phyloP scores from a whole-genome alignment of 2,113 vertebrate genomes.

The Prunella fulvescens region DNA sequence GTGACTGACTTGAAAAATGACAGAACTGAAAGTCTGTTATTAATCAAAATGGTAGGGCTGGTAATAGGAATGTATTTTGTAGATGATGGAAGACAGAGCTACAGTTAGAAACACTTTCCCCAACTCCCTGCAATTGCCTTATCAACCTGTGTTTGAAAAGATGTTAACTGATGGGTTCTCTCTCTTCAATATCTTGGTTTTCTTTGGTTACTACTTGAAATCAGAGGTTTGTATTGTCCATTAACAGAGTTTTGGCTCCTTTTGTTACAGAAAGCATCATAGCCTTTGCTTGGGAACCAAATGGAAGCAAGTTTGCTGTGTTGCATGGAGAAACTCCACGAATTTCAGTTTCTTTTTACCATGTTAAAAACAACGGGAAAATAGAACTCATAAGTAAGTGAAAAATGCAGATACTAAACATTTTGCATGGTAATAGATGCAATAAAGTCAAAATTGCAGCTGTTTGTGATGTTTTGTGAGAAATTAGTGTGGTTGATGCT shows the following conservation, averaged over 20 bases:
- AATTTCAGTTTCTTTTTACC: constrained; percentile 94
- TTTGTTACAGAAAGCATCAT: constrained; percentile 87
- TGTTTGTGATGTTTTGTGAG: neutral
- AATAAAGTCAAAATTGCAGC: neutral
- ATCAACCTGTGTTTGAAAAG: neutral
- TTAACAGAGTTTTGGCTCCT: neutral
- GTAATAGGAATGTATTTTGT: neutral
- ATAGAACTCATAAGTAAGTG: constrained; percentile 95
- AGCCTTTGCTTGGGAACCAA: constrained; percentile 98
- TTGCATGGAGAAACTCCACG: constrained; percentile 92
- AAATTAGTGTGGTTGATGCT: neutral
- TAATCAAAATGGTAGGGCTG: neutral
- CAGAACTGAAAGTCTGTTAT: neutral
- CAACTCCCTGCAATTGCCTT: neutral
- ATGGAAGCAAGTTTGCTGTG: constrained; percentile 97
- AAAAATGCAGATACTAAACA: neutral
- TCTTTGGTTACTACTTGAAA: neutral
- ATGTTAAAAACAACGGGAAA: constrained; percentile 97
- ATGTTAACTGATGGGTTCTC: neutral
- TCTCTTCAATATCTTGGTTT: neutral
- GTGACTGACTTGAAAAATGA: neutral
- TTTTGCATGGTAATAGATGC: neutral
- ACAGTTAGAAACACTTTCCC: neutral
- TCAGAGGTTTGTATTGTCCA: neutral
- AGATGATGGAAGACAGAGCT: neutral